These are phyloP conservation scores for Bombycilla garrulus DNA, from an alignment of 2,113 vertebrate species.

Conservation along the genomic window DNA sequence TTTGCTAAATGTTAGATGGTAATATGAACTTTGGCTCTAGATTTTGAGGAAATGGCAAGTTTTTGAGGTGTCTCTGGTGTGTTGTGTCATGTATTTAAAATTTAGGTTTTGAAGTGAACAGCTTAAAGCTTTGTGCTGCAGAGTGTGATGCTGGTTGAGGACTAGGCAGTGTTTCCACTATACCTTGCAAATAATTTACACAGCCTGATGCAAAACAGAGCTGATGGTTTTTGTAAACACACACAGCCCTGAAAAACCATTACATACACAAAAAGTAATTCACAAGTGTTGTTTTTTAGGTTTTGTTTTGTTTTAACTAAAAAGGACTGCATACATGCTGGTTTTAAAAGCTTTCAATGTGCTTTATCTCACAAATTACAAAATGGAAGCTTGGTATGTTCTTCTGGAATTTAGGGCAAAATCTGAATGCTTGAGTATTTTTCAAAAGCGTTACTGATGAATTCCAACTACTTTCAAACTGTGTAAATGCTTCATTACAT, in stretches of 20 bases:
- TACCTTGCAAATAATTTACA: slow-evolving; percentile 36
- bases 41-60: slow-evolving; percentile 39
- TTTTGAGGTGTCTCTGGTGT: slow-evolving; percentile 4
- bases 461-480: not conserved
- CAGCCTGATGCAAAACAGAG: not conserved
- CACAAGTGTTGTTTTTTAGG: not conserved
- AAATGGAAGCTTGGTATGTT: not conserved
- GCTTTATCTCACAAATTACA: not conserved
- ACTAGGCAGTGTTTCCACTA: not conserved
- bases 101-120: not conserved
- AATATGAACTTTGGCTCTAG: slow-evolving; percentile 59
- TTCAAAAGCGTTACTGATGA: not conserved
- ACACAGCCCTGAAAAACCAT: not conserved
- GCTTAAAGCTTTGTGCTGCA: slow-evolving; percentile 14
- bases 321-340: not conserved
- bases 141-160: not conserved
- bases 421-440: not conserved
- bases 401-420: not conserved
- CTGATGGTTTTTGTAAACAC: not conserved
- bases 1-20: slow-evolving; percentile 42
- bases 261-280: not conserved
- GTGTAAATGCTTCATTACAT: not conserved
- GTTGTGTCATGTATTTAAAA: not conserved
- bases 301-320: not conserved
- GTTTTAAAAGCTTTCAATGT: not conserved